Evolutionary conservation across 2,888 invertebrate genomes (phyloP).

Genomic region (Eupithecia subfuscata): DNA sequence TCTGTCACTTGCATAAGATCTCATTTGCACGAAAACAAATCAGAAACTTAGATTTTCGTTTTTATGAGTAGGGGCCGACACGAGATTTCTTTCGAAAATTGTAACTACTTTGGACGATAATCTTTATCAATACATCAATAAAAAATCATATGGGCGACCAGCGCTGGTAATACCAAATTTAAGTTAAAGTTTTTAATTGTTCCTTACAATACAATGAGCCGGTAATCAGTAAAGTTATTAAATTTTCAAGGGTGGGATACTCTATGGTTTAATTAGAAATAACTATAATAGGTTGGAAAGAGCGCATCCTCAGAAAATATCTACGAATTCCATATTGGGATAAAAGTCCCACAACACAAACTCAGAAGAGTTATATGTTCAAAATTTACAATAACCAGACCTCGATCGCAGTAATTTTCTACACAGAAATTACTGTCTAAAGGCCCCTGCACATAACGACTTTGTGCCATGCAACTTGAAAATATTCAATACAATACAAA

Average conservation of each 20-base stretch:
- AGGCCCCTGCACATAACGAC: not conserved
- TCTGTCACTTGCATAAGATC: not conserved
- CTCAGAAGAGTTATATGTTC: not conserved
- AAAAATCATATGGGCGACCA: constrained; percentile 12
- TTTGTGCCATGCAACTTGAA: not conserved
- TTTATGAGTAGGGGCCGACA: no score
- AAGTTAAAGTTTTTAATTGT: not conserved
- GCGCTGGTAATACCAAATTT: constrained; percentile 11
- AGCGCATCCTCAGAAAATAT: not conserved
- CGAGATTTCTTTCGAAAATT: constrained; percentile 13
- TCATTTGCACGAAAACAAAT: not conserved
- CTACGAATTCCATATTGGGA: not conserved
- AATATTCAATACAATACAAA: not conserved
- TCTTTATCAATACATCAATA: not conserved
- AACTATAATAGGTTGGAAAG: not conserved
- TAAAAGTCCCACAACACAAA: not conserved
- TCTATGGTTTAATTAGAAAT: not conserved
- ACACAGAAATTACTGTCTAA: not conserved
- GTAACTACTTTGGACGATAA: constrained; percentile 21
- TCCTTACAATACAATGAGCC: not conserved
- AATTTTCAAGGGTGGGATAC: not conserved
- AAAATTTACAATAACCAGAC: not conserved
- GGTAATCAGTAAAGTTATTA: not conserved
- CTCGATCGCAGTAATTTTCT: not conserved
- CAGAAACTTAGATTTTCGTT: not conserved